A percentile compares a stretch with the other conserved stretches of the same genome.
phyloP scores from a whole-genome alignment of 1,140 invertebrate genomes.

The Drosophila sp. region DNA sequence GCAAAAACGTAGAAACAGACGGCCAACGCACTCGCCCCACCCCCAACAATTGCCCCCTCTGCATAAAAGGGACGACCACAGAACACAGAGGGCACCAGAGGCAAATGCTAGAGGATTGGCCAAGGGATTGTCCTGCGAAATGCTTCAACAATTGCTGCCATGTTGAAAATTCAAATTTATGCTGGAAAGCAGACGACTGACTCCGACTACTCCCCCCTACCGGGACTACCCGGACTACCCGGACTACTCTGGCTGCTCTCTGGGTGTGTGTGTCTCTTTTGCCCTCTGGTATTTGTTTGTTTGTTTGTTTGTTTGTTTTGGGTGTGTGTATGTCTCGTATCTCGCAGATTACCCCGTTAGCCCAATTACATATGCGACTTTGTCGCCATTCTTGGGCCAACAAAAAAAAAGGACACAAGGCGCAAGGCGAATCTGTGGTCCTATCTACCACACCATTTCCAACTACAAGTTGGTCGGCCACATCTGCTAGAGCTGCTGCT shows the following conservation, averaged over 20 bases:
- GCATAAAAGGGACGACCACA: background rate
- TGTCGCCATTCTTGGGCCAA: slow-evolving; percentile 43
- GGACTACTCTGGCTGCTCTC: background rate
- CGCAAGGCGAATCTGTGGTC: background rate
- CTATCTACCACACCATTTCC: slow-evolving; percentile 12
- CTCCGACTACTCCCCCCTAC: background rate
- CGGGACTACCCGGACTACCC: slow-evolving; percentile 1
- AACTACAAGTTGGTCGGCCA: slow-evolving; percentile 36
- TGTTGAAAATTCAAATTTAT: slow-evolving; percentile 78
- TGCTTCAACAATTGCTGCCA: slow-evolving; percentile 44
- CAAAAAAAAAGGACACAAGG: background rate
- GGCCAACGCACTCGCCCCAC: background rate
- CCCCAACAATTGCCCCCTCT: no score
- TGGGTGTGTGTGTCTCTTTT: background rate
- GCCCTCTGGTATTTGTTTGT: slow-evolving; percentile 45
- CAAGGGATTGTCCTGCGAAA: slow-evolving; percentile 36
- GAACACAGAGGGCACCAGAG: slow-evolving; percentile 21
- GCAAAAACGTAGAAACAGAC: slow-evolving; percentile 23
- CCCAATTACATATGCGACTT: slow-evolving; percentile 69
- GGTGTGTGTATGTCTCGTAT: slow-evolving; percentile 17
- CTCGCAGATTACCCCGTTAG: slow-evolving; percentile 39
- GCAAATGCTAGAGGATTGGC: slow-evolving; percentile 18
- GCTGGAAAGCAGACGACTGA: slow-evolving; percentile 34
- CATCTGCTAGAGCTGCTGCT: slow-evolving; percentile 51
- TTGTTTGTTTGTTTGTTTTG: slow-evolving; percentile 57